phyloP scores from a whole-genome alignment of 1,140 invertebrate genomes.

The Brachionus calyciflorus region DNA sequence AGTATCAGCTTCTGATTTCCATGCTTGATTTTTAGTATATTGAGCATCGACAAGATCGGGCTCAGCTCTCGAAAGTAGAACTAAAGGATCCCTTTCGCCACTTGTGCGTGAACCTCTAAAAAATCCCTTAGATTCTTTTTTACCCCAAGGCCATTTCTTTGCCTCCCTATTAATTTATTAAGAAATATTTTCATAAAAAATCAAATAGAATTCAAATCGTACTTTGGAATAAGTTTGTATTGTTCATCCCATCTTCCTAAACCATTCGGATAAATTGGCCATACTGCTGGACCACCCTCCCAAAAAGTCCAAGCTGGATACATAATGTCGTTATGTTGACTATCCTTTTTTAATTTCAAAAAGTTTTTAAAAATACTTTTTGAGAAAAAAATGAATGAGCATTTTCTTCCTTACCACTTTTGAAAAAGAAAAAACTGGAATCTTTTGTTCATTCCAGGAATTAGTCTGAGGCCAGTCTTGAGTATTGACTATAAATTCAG shows the following conservation, averaged over 20 bases:
- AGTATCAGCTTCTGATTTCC: slow-evolving; percentile 87
- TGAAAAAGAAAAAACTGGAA: slow-evolving; percentile 89
- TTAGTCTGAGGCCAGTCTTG: slow-evolving; percentile 85
- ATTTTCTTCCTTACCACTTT: slow-evolving; percentile 63
- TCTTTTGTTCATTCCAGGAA: slow-evolving; percentile 65
- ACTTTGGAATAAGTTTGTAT: slow-evolving; percentile 69
- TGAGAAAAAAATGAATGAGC: no score
- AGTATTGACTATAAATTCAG: slow-evolving; percentile 83
- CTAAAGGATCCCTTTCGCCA: slow-evolving; percentile 80
- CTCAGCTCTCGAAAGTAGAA: slow-evolving; percentile 75
- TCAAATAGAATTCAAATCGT: no score
- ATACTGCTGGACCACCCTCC: slow-evolving; percentile 91
- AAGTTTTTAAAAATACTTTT: slow-evolving; percentile 46
- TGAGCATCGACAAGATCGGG: slow-evolving; percentile 81
- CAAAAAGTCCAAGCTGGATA: slow-evolving; percentile 97
- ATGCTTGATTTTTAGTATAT: slow-evolving; percentile 97
- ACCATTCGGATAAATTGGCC: slow-evolving; percentile 80
- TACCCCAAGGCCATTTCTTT: slow-evolving; percentile 71
- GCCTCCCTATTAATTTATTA: slow-evolving; percentile 60
- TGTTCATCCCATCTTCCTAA: slow-evolving; percentile 86
- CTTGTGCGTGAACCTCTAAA: slow-evolving; percentile 90
- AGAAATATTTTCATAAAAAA: background rate
- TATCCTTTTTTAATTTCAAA: slow-evolving; percentile 59
- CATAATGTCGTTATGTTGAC: slow-evolving; percentile 81
- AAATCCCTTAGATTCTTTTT: slow-evolving; percentile 75